A percentile compares a stretch with the other conserved stretches of the same genome.
Evolutionary conservation across 2,888 invertebrate species (phyloP).

Genomic region (Macrophya annulata): DNA sequence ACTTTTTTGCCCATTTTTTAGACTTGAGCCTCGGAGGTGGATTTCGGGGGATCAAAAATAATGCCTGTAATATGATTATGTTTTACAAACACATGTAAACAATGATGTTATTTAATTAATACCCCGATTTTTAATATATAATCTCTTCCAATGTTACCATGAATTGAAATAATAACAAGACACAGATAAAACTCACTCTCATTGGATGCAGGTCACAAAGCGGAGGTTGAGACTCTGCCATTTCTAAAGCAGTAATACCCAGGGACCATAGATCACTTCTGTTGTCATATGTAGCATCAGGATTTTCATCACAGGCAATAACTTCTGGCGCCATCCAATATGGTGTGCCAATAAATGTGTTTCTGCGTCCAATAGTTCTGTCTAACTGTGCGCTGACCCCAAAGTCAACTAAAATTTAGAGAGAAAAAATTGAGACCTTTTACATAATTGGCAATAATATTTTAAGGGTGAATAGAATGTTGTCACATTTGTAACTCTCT

Average conservation of each 20-base stretch:
- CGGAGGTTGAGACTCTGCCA: conserved; percentile 99
- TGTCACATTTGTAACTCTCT: too few species aligned
- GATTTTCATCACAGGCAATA: conserved; percentile 99
- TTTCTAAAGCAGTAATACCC: conserved; percentile 99
- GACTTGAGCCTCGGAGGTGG: conserved; percentile 98
- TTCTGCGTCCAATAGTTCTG: conserved; percentile 98
- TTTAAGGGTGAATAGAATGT: too few species aligned
- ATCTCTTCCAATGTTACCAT: not conserved
- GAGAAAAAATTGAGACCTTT: not conserved
- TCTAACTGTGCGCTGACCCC: conserved; percentile 99
- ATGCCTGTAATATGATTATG: conserved; percentile 81
- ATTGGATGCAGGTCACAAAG: conserved; percentile 99
- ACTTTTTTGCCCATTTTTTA: conserved; percentile 99
- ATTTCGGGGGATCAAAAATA: conserved; percentile 99
- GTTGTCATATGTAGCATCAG: conserved; percentile 99
- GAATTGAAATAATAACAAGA: not conserved
- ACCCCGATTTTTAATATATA: not conserved
- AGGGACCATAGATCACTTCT: conserved; percentile 95
- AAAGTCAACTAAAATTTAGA: conserved; percentile 91
- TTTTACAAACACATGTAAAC: not conserved
- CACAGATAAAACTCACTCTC: conserved; percentile 82
- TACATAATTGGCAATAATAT: too few species aligned
- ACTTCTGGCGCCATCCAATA: conserved; percentile 99
- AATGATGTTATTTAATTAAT: not conserved
- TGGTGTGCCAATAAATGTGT: conserved; percentile 99